Base-by-base conservation (phyloP, 2,797 vertebrate species). In the Taeniopygia guttata region DNA sequence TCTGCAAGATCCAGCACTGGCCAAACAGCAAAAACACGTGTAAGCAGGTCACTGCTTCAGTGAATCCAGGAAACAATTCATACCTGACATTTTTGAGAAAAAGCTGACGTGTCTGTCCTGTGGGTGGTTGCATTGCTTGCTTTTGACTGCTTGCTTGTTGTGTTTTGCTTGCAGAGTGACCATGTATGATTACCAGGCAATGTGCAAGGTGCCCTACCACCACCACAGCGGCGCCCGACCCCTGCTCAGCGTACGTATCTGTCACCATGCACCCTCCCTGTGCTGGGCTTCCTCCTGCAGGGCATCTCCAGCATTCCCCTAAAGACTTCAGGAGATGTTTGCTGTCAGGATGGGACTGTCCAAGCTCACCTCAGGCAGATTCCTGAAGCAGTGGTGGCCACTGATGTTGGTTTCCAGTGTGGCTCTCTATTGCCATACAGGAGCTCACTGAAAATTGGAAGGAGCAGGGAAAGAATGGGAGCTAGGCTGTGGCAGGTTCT, bases 121-220 rank as follows among this genome's bases (percentile, higher is more conserved):
- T n/a, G 45, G 51, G 22, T 25, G 17, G 51, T 48, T 51, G 56
- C 55, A 10, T 4, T 25, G 12, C 67, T 66, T 46, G 26, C 40
- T 52, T 38, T 17, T 93, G 72, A 89, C 84, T 22, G n/a, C n/a
- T 27, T 77, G 46, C 27, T 75, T 70, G 43, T 58, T 82, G 88
- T 81, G 51, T 64, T 87, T 40, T 74, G 36, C 36, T 63, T 95
- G 63, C 97, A 99, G 99, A 96, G 98, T 99, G 90, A 98, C 98
- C 82, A 98, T 99, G 97, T 99, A 98, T 10, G 99, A 99, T 95
- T 99, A 99, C 94, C 99, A 99, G 97, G 99, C 99, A 54, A 99
- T 99, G 99, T 99, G 99, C 96, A 99, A 98, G 95, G 97, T 94
- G 70, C 96, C 93, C 32, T 91, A 92, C 10, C 98, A 99, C 90